phyloP scores from a whole-genome alignment of 2,113 vertebrate genomes.

The Microcebus ravelobensis region DNA sequence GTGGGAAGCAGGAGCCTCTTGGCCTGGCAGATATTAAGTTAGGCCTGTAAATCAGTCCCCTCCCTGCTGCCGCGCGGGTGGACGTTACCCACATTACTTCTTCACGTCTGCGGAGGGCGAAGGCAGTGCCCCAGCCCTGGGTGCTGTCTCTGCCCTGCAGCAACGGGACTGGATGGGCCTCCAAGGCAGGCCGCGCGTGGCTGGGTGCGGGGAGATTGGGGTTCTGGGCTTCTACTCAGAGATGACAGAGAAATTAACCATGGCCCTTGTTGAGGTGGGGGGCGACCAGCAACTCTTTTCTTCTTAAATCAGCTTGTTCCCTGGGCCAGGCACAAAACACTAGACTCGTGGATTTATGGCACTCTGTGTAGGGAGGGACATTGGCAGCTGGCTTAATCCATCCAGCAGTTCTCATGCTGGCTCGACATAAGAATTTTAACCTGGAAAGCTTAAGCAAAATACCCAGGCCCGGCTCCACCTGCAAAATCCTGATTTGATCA shows the following conservation, averaged over 20 bases:
- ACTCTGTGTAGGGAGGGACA: rapidly evolving
- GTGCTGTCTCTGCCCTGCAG: background rate
- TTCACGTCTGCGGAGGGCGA: background rate
- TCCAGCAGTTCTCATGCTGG: rapidly evolving
- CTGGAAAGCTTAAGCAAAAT: background rate
- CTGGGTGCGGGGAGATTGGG: background rate
- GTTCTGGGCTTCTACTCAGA: background rate
- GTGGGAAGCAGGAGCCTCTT: slow-evolving; percentile 8
- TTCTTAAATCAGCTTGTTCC: background rate
- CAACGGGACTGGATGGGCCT: background rate
- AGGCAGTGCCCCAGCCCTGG: background rate
- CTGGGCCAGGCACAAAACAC: background rate
- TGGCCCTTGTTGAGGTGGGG: background rate
- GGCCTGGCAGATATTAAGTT: slow-evolving; percentile 45
- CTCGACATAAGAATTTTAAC: rapidly evolving
- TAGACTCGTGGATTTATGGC: background rate
- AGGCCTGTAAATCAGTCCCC: slow-evolving; percentile 46
- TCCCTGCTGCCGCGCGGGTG: background rate
- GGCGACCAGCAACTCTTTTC: background rate
- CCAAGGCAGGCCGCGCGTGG: background rate
- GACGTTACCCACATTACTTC: background rate
- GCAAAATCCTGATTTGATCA: background rate
- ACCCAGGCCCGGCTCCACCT: background rate
- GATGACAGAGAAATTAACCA: background rate
- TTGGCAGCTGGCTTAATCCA: background rate